phyloP scores from a whole-genome alignment of 2,797 vertebrate genomes.

The Liparis tanakae region DNA sequence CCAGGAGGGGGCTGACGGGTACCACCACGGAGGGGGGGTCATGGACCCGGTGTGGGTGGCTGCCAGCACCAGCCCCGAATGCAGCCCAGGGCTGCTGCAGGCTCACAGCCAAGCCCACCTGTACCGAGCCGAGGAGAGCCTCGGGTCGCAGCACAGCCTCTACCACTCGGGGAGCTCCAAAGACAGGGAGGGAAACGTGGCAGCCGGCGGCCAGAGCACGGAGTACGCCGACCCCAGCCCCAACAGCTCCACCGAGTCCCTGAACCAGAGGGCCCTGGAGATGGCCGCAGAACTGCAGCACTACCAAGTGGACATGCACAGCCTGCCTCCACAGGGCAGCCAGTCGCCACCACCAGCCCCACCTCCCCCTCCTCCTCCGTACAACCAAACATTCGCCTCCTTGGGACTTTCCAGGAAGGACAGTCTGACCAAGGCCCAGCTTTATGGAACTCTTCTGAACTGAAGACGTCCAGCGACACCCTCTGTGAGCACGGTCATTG shows the following conservation, averaged over 20 bases:
- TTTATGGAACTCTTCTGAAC: constrained; percentile 97
- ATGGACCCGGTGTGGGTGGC: constrained; percentile 70
- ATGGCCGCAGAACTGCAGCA: constrained; percentile 90
- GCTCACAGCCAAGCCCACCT: constrained; percentile 83
- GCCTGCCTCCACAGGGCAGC: constrained; percentile 80
- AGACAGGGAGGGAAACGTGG: constrained; percentile 81
- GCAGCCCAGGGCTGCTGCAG: constrained; percentile 84
- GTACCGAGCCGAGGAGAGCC: constrained; percentile 87
- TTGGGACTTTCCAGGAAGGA: constrained; percentile 95
- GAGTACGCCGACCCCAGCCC: constrained; percentile 90
- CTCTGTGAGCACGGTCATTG: constrained; percentile 36
- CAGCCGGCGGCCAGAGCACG: constrained; percentile 80
- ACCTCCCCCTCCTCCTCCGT: constrained; percentile 83
- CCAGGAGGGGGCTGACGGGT: constrained; percentile 92
- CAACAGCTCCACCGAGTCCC: constrained; percentile 91
- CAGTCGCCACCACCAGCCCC: constrained; percentile 83
- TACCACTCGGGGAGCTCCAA: constrained; percentile 91
- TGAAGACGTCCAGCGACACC: constrained; percentile 46
- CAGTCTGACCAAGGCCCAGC: constrained; percentile 98
- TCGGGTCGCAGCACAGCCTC: constrained; percentile 88
- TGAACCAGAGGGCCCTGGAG: constrained; percentile 90
- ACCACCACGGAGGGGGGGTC: constrained; percentile 76
- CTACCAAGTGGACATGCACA: constrained; percentile 90
- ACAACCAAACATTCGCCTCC: constrained; percentile 90
- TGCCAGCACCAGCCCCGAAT: constrained; percentile 85